phyloP scores from a whole-genome alignment of 2,888 invertebrate genomes.

The Cosmorhoe ocellata region DNA sequence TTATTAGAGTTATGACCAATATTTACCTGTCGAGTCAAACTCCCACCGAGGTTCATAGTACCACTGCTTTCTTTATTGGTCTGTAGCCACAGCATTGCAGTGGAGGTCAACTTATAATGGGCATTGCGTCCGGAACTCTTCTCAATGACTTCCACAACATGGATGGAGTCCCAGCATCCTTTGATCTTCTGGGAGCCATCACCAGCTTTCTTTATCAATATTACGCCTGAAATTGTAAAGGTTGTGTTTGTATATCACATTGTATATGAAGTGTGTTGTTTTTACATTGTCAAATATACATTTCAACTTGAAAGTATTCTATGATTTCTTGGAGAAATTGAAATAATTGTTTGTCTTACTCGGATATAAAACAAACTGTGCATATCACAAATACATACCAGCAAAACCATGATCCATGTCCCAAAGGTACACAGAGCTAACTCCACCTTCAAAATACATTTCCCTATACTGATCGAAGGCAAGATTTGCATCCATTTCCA shows the following conservation, averaged over 20 bases:
- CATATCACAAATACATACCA: slow-evolving; percentile 63
- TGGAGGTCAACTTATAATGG: slow-evolving; percentile 99
- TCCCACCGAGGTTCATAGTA: slow-evolving; percentile 99
- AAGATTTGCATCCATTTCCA: slow-evolving; percentile 98
- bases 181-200: slow-evolving; percentile 99
- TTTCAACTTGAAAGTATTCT: too few relatives aligned
- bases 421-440: slow-evolving; percentile 99
- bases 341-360: too few relatives aligned
- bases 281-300: too few relatives aligned
- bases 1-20: too few relatives aligned
- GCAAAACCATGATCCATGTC: slow-evolving; percentile 99
- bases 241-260: not conserved
- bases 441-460: slow-evolving; percentile 99
- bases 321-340: too few relatives aligned
- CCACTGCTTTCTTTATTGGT: slow-evolving; percentile 98
- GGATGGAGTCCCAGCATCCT: slow-evolving; percentile 99
- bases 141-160: slow-evolving; percentile 99
- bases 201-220: slow-evolving; percentile 99
- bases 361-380: too few relatives aligned
- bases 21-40: slow-evolving; percentile 95
- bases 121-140: slow-evolving; percentile 96
- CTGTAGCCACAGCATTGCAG: slow-evolving; percentile 99
- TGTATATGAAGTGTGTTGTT: too few relatives aligned
- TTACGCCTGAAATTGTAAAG: slow-evolving; percentile 87
- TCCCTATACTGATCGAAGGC: slow-evolving; percentile 99